Base-by-base conservation (phyloP, 2,797 vertebrate genomes). In the Semotilus atromaculatus region DNA sequence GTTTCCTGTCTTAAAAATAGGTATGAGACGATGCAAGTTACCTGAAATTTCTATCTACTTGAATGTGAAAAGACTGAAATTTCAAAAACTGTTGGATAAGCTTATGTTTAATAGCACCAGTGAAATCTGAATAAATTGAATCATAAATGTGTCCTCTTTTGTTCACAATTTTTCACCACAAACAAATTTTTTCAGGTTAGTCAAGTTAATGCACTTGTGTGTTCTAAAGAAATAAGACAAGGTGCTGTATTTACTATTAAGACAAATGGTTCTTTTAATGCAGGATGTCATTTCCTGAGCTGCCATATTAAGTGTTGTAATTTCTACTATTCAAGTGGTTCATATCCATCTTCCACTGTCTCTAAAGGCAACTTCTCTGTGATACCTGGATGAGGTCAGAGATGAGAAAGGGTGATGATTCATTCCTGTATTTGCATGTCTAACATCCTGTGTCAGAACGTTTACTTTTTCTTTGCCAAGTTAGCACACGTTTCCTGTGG, bases 361-460 rank as follows among this genome's bases (percentile, higher is more conserved):
- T 76, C 23, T 38, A 58, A 36, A 38, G 14, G 4, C 3, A 1
- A 58, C 14, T 58, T 26, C 31, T n/a, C 80, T 38, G 21, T 36
- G n/a, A 7, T 78, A 34, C 66, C 73, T 80, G 26, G 36, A 73
- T 53, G 81, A 86, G 86, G 87, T 86, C 83, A 86, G 55, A 19
- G 23, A 48, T 60, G 80, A 81, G 45, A 68, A 31, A 71, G 85
- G 81, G 67, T 48, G 74, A 77, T 88, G 89, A 92, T 90, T 90
- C 68, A 89, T 84, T 75, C 81, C 88, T 88, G 79, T 82, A 88
- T 91, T 90, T 91, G 70, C 89, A 86, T 88, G 48, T 88, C 83
- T 87, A 81, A 90, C 85, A 74, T 81, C 76, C 34, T 90, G 83
- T 66, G 84, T 86, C 83, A 84, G 84, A 90, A 87, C 29, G 19